These are phyloP conservation scores for Oostethus manadensis DNA, from an alignment of 2,113 vertebrate species.

Conservation along the genomic window DNA sequence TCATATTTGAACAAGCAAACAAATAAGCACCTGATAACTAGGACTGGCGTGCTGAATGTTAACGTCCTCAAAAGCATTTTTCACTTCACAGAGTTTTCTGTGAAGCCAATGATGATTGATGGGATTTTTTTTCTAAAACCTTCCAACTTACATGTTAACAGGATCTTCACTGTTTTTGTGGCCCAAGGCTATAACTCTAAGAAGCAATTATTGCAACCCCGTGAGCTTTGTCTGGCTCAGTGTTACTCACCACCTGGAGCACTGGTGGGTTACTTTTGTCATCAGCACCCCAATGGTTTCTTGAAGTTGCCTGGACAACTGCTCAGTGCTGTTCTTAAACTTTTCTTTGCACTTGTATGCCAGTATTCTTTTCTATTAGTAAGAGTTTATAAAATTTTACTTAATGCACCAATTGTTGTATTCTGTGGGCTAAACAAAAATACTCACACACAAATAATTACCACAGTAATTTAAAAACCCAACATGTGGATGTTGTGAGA, in stretches of 20 bases:
- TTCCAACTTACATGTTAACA: constrained; percentile 7
- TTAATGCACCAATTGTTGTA: too few relatives aligned
- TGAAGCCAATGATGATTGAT: constrained; percentile 55
- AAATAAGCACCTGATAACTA: constrained; percentile 47
- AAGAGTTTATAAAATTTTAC: too few relatives aligned
- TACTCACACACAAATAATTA: too few relatives aligned
- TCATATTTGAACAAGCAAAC: constrained; percentile 55
- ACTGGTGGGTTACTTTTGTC: not conserved
- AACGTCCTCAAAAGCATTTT: constrained; percentile 27
- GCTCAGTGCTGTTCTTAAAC: constrained; percentile 1
- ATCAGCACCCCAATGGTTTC: constrained; percentile 10
- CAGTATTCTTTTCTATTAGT: not conserved
- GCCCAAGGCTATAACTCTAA: not conserved
- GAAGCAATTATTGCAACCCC: not conserved
- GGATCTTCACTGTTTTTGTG: constrained; percentile 4
- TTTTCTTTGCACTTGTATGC: not conserved
- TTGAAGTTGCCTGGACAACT: constrained; percentile 12
- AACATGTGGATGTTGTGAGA: too few relatives aligned
- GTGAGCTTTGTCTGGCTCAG: not conserved
- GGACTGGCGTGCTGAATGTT: constrained; percentile 59
- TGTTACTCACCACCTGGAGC: constrained; percentile 8
- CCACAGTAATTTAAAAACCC: too few relatives aligned
- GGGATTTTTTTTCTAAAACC: not conserved
- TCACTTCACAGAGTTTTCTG: too few relatives aligned
- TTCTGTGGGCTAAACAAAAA: too few relatives aligned